Evolutionary conservation across 2,888 invertebrate species (phyloP), one percentile per base, ranked within the genome.

Genomic region (Anaspis maculata): DNA sequence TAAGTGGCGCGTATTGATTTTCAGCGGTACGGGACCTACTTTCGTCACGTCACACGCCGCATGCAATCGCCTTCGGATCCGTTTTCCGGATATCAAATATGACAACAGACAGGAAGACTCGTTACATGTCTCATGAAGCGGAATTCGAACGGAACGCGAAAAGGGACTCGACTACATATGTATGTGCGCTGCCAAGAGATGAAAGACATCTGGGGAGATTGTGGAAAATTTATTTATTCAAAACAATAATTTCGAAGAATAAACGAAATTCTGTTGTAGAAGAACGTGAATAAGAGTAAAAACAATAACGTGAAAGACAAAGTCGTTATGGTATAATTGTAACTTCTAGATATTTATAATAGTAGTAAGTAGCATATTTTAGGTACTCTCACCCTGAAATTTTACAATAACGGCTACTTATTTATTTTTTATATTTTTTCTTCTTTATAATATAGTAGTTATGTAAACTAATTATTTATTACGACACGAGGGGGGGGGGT

Each of bases 181-280:
- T n/a, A n/a, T n/a, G n/a, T n/a, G n/a, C n/a, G n/a, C n/a, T n/a
- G n/a, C n/a, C n/a, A n/a, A 19, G 7, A 15, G 25, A 10, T 32
- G 4, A 27, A 27, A 27, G 12, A 27, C 6, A 25, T 10, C n/a
- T 3, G 11, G 3, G 3, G 5, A 29, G 11, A 28, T 27, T 40
- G 39, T 40, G 39, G 39, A 40, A 40, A 40, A 40, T 40, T 40
- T 39, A 36, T 39, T 37, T 36, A 11, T 40, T n/a, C 34, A 32
- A 31, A 36, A 32, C 27, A 27, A 29, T 30, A 39, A 35, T 32
- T 13, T 30, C 25, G 21, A 39, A 19, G 6, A 19, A 19, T 5
- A 19, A 39, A 40, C 32, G 15, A 39, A 39, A 32, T 33, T 25
- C 6, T 9, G 13, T 12, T 13, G 14, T 13, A 31, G 22, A 36